Percentiles rank a stretch among this genome's conserved stretches.
Conservation (phyloP, 2,797 vertebrate genomes). For the Petrocephalus sullivani region DNA sequence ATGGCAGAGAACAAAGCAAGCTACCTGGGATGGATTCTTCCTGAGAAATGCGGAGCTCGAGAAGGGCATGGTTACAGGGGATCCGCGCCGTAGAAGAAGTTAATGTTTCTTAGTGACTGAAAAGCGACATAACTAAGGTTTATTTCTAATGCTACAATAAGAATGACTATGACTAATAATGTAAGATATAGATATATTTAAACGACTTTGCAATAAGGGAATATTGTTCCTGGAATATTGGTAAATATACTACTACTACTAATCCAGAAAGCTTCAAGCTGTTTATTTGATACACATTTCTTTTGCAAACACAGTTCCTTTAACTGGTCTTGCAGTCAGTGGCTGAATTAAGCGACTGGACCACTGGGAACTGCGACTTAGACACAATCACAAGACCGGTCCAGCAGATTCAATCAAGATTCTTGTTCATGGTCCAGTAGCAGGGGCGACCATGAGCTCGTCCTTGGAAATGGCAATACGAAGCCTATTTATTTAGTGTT, state of each 20-base stretch:
- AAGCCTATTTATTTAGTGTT: not conserved
- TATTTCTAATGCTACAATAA: not conserved
- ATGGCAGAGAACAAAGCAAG: not conserved
- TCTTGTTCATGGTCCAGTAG: not conserved
- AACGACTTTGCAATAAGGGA: not conserved
- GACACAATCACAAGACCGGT: not conserved
- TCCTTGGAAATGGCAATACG: not conserved
- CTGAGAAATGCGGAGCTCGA: not conserved
- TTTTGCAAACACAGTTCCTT: not conserved
- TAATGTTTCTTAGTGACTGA: not conserved
- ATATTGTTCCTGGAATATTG: not conserved
- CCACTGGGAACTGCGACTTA: not conserved
- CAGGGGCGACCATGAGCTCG: not conserved
- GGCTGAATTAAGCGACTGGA: not conserved
- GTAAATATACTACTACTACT: not conserved
- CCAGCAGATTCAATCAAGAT: not conserved
- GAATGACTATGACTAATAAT: not conserved
- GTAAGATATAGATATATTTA: not conserved
- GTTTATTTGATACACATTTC: not conserved
- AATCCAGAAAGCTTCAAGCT: not conserved
- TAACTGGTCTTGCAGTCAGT: not conserved
- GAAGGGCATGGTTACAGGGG: not conserved
- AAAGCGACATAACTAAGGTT: not conserved
- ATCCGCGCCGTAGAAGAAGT: not conserved
- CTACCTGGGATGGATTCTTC: not conserved